Percentiles rank a stretch among this genome's conserved stretches.
These are phyloP conservation scores for Coenobita brevimanus DNA, from an alignment of 1,140 invertebrate genomes.

Conservation along the genomic window DNA sequence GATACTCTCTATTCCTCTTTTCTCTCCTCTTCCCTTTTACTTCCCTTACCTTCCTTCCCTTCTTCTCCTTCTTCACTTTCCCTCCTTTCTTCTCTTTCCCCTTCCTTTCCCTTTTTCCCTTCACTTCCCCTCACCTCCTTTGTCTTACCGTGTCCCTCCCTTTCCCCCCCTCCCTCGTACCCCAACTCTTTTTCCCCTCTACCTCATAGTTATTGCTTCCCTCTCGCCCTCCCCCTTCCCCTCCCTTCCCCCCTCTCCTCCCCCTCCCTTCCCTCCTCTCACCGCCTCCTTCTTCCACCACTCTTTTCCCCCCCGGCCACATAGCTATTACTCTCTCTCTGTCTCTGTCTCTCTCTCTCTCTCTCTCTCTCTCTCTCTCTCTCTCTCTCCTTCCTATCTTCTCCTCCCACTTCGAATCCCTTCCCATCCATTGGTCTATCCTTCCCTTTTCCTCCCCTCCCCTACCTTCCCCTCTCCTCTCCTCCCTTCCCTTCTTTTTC, in stretches of 20 bases:
- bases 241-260: neutral
- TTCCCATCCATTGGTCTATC: neutral
- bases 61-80: too few species aligned
- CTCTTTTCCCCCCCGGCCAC: too few species aligned
- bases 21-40: neutral
- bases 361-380: constrained; percentile 4
- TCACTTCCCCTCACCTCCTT: too few species aligned
- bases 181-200: too few species aligned
- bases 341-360: neutral
- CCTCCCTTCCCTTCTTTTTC: neutral
- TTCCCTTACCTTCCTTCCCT: neutral
- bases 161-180: too few species aligned
- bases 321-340: too few species aligned
- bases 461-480: neutral
- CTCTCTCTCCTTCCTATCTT: neutral
- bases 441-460: neutral
- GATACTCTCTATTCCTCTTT: neutral
- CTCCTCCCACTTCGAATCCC: neutral
- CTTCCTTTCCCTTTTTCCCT: too few species aligned
- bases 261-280: too few species aligned
- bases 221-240: neutral
- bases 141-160: too few species aligned
- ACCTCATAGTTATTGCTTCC: neutral
- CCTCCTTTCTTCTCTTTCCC: too few species aligned
- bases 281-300: too few species aligned